Percentiles rank a stretch among this genome's conserved stretches.
Conservation (phyloP, 2,797 vertebrate species). For the Picus viridis region DNA sequence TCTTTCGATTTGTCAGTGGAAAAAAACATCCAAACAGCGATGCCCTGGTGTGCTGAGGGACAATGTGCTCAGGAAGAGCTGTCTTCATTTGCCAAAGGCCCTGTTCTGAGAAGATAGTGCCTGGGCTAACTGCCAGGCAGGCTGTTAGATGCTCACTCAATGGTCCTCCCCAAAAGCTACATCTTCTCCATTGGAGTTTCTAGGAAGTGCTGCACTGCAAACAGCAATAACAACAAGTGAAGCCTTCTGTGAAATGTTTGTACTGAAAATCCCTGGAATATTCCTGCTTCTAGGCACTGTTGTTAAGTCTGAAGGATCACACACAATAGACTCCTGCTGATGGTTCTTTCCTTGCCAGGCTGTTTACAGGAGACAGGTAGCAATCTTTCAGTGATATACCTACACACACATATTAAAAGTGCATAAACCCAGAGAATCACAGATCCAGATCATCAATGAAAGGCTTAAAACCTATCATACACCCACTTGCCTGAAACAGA, state of each 20-base stretch:
- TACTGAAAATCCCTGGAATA: background rate
- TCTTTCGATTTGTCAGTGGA: background rate
- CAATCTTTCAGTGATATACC: background rate
- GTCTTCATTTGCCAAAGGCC: background rate
- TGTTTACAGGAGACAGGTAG: background rate
- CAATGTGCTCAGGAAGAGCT: fast-evolving
- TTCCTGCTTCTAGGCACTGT: background rate
- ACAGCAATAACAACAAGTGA: background rate
- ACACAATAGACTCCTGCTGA: background rate
- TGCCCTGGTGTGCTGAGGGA: background rate
- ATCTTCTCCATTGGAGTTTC: background rate
- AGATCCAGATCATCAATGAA: background rate
- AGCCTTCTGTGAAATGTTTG: conserved; percentile 14
- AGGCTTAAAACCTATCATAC: background rate
- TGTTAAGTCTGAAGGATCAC: background rate
- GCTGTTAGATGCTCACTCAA: background rate
- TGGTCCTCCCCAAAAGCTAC: background rate
- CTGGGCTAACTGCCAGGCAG: background rate
- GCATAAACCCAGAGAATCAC: background rate
- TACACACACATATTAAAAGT: background rate
- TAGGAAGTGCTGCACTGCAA: background rate
- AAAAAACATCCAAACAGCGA: background rate
- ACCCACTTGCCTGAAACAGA: background rate
- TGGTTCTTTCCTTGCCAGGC: background rate
- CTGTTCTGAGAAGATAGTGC: background rate